Evolutionary conservation across 2,797 vertebrate genomes (phyloP), one percentile per base, ranked within the genome.

Genomic region (Mus caroli): DNA sequence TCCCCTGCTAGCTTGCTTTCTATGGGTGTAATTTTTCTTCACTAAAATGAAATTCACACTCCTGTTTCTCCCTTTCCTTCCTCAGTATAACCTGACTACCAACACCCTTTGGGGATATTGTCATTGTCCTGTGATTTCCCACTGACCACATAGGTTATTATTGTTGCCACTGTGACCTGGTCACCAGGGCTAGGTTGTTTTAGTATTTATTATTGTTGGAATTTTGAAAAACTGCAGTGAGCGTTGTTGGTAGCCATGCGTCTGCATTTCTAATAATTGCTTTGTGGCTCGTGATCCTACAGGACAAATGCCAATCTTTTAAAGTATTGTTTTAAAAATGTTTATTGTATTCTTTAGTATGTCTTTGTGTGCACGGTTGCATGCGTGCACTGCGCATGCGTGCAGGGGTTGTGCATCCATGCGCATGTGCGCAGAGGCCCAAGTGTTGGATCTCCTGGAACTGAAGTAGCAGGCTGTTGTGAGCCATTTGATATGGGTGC

Each of bases 201-300:
- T 84, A 84, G n/a, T 87, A 19, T 17, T 90, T 77, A 84, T 88
- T 37, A 13, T 19, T 62, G 19, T 50, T 69, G 34, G 19, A 62
- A 24, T 43, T 67, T 46, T 88, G 43, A 64, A 82, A 97, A 90
- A 90, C 60, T 78, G 6, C 58, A 37, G 71, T 34, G 26, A 88
- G 77, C 7, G 26, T 86, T 28, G 67, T 78, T 88, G 62, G 24
- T 76, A 31, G 3, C 46, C 60, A 34, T 0, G 37, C 22, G 17
- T 67, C 54, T 88, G 34, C 62, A 73, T 78, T 86, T 80, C 12
- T 67, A 28, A 64, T 50, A 2, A 37, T 79, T 80, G 94, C 77
- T 85, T 78, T 62, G 64, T 87, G 67, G 62, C 40, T 88, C 6
- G 0, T 62, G 37, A 40, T 60, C 52, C 60, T 54, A 56, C 3